Conservation (phyloP, 2,113 vertebrate species). For the Actenoides hombroni region DNA sequence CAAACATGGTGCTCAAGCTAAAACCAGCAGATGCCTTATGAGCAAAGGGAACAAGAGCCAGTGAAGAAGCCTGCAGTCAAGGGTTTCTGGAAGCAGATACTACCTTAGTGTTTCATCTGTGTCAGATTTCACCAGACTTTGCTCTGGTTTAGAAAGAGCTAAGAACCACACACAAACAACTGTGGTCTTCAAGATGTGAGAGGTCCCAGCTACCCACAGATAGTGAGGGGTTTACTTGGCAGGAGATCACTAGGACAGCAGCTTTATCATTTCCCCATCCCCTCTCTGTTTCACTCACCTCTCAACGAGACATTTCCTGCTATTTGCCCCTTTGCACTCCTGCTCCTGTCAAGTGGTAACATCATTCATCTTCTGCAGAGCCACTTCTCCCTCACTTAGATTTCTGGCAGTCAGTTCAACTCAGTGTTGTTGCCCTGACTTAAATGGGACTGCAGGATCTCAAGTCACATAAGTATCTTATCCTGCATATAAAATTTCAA, state of each 20-base stretch:
- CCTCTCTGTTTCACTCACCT: neutral
- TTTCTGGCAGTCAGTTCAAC: slow-evolving; percentile 33
- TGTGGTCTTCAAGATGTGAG: neutral
- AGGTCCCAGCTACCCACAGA: neutral
- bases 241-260: neutral
- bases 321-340: neutral
- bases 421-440: neutral
- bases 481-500: neutral
- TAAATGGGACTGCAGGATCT: neutral
- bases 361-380: neutral
- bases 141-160: neutral
- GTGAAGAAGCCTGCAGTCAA: neutral
- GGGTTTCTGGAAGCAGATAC: neutral
- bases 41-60: neutral
- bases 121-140: neutral
- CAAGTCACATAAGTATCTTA: neutral
- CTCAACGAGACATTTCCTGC: slow-evolving; percentile 9
- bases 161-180: neutral
- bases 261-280: neutral
- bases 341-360: neutral
- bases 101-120: neutral
- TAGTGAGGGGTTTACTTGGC: neutral
- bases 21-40: neutral
- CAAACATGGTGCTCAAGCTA: neutral
- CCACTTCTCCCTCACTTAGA: neutral